These are phyloP conservation scores for Cettia cetti DNA, from an alignment of 2,113 vertebrate species.

Conservation along the genomic window DNA sequence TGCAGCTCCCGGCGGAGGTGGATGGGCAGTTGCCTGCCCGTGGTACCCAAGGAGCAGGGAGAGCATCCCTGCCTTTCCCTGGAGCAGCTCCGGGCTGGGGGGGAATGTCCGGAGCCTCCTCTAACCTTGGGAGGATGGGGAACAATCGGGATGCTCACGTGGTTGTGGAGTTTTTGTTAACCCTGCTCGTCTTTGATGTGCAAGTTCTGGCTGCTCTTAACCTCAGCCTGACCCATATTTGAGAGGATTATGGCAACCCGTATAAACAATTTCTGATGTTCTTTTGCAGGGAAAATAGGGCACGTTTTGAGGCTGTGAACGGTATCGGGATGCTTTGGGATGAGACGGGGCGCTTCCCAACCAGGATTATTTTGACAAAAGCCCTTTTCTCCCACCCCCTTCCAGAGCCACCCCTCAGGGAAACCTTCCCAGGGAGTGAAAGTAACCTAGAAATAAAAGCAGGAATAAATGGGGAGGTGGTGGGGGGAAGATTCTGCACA, in stretches of 20 bases:
- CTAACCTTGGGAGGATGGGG: slow-evolving; percentile 2
- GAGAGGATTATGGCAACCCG: slow-evolving; percentile 54
- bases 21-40: slow-evolving; percentile 33
- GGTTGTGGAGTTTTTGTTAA: slow-evolving; percentile 22
- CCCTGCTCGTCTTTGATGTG: slow-evolving; percentile 63
- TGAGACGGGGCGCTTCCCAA: not conserved
- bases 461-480: not conserved
- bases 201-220: slow-evolving; percentile 65
- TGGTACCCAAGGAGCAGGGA: not conserved
- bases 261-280: slow-evolving; percentile 65
- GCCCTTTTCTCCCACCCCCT: not conserved
- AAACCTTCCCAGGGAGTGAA: not conserved
- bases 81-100: not conserved
- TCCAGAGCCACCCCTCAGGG: not conserved
- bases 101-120: not conserved
- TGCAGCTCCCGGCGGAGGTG: not conserved
- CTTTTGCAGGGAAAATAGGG: slow-evolving; percentile 47
- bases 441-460: not conserved
- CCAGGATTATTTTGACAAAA: not conserved
- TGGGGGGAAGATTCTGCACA: not conserved
- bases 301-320: not conserved
- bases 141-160: slow-evolving; percentile 24
- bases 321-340: not conserved
- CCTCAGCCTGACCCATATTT: slow-evolving; percentile 59
- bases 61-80: not conserved